Evolutionary conservation across 1,140 invertebrate genomes (phyloP).

Genomic region (Drosophila bifasciata): DNA sequence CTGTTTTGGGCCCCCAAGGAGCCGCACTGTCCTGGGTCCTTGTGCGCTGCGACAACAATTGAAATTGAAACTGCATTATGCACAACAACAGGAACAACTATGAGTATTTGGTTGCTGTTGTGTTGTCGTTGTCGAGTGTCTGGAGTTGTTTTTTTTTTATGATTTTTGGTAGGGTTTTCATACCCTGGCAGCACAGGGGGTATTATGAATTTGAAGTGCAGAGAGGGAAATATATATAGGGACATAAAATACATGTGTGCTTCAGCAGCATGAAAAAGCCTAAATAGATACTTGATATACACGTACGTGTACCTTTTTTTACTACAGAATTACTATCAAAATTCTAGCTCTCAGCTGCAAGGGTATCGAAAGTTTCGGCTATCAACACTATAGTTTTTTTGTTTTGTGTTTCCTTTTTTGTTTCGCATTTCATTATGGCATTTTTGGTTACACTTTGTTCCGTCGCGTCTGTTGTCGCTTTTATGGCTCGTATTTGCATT

Average conservation of each 20-base stretch:
- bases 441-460: slow-evolving; percentile 79
- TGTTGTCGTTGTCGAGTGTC: slow-evolving; percentile 7
- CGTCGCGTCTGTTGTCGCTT: slow-evolving; percentile 72
- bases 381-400: not conserved
- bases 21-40: slow-evolving; percentile 46
- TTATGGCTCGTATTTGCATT: slow-evolving; percentile 75
- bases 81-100: slow-evolving; percentile 64
- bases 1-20: slow-evolving; percentile 40
- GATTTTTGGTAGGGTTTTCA: too few species aligned
- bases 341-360: not conserved
- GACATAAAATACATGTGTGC: too few species aligned
- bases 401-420: slow-evolving; percentile 18
- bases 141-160: too few species aligned
- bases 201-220: too few species aligned
- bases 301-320: too few species aligned
- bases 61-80: slow-evolving; percentile 82
- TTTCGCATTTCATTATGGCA: slow-evolving; percentile 77
- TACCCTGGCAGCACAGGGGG: too few species aligned
- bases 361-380: too few species aligned
- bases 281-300: too few species aligned
- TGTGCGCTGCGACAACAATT: slow-evolving; percentile 69
- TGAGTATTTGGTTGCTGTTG: slow-evolving; percentile 36
- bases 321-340: too few species aligned
- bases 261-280: too few species aligned
- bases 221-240: too few species aligned